A percentile compares a stretch with the other conserved stretches of the same genome.
Evolutionary conservation across 2,113 vertebrate genomes (phyloP).

Genomic region (Muntiacus reevesi): DNA sequence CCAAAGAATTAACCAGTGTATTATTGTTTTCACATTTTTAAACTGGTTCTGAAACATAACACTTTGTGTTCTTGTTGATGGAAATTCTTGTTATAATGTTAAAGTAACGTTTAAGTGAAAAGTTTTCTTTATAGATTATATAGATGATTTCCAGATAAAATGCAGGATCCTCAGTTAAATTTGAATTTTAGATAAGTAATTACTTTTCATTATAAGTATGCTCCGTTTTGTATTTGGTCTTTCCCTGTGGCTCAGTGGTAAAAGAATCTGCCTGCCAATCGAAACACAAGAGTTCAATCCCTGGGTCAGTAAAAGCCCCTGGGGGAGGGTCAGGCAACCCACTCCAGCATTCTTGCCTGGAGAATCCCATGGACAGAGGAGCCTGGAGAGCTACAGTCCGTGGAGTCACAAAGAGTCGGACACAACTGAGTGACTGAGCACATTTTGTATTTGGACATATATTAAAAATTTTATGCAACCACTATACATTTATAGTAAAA

Average conservation of each 20-base stretch:
- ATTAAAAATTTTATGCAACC: neutral
- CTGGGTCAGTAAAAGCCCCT: neutral
- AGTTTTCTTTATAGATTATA: neutral
- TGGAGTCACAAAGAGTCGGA: neutral
- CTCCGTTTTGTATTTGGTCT: neutral
- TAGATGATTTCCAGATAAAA: neutral
- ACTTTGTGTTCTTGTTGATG: slow-evolving; percentile 67
- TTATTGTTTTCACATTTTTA: slow-evolving; percentile 73
- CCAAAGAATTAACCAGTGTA: slow-evolving; percentile 71
- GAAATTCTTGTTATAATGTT: slow-evolving; percentile 28
- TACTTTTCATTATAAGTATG: neutral
- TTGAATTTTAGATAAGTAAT: neutral
- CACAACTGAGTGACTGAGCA: neutral
- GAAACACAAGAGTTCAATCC: neutral
- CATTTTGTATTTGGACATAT: neutral
- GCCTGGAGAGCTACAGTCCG: neutral
- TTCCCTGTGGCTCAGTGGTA: neutral
- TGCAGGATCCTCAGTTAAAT: neutral
- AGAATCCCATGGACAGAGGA: neutral
- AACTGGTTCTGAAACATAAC: slow-evolving; percentile 73
- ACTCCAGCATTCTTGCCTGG: neutral
- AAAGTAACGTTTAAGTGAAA: slow-evolving; percentile 53
- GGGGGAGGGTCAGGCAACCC: neutral
- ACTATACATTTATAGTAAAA: neutral
- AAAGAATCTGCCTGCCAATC: neutral